These are phyloP conservation scores for Enteromius mattozi DNA, from an alignment of 2,797 vertebrate genomes.

Conservation along the genomic window DNA sequence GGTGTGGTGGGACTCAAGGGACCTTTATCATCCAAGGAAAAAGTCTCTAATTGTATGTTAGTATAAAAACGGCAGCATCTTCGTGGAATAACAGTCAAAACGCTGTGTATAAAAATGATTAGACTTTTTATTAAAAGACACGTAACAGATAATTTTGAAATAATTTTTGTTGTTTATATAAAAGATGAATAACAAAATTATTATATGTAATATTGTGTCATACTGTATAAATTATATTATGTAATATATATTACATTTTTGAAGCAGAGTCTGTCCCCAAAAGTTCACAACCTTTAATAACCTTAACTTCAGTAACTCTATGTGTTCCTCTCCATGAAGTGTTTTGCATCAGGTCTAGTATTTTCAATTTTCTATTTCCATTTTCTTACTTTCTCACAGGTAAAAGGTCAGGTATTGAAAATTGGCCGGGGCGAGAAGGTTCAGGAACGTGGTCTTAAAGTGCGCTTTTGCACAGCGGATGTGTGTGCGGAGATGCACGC, in stretches of 20 bases:
- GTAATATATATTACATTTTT: neutral
- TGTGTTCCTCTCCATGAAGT: neutral
- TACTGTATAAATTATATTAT: too few species aligned
- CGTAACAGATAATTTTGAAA: neutral
- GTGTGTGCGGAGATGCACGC: slow-evolving; percentile 16
- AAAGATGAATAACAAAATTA: neutral
- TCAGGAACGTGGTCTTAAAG: slow-evolving; percentile 16
- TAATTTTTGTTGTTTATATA: neutral
- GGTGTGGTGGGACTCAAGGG: slow-evolving; percentile 34
- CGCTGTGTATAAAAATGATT: neutral
- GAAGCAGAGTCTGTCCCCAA: neutral
- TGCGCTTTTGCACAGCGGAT: slow-evolving; percentile 4
- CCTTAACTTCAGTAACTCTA: neutral
- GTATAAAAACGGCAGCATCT: neutral
- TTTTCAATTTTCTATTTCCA: slow-evolving; percentile 21
- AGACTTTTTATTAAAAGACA: neutral
- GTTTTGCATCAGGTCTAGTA: neutral
- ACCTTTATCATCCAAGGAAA: slow-evolving; percentile 27
- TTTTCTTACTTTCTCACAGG: slow-evolving; percentile 16
- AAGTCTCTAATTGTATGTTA: slow-evolving; percentile 6
- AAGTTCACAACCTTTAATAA: slow-evolving; percentile 6
- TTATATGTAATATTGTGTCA: neutral
- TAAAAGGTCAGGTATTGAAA: slow-evolving; percentile 27
- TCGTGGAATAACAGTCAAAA: neutral
- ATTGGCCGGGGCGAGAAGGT: slow-evolving; percentile 3